Percentiles rank a stretch among this genome's conserved stretches.
These are phyloP conservation scores for Indicator indicator DNA, from an alignment of 2,113 vertebrate genomes.

Conservation along the genomic window DNA sequence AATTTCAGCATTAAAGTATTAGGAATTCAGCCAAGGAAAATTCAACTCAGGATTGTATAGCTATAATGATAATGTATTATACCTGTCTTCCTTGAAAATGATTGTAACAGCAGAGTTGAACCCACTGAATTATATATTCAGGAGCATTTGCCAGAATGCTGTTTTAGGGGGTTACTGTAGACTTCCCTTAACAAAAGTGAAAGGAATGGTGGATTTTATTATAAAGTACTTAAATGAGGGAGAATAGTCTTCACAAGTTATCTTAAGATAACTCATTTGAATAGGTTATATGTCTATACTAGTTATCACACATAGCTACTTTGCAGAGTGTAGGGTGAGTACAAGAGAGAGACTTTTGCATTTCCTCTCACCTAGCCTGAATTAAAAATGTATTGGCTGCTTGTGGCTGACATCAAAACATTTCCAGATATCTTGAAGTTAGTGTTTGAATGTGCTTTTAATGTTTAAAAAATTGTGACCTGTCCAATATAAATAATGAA, in stretches of 20 bases:
- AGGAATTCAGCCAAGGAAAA: slow-evolving; percentile 77
- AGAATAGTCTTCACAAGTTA: slow-evolving; percentile 54
- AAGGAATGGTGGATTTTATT: slow-evolving; percentile 50
- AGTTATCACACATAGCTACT: slow-evolving; percentile 66
- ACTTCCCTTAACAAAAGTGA: slow-evolving; percentile 68
- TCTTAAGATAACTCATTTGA: slow-evolving; percentile 65
- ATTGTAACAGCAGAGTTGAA: slow-evolving; percentile 72
- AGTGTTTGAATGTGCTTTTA: slow-evolving; percentile 48
- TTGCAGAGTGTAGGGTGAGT: slow-evolving; percentile 47
- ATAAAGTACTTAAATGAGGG: slow-evolving; percentile 56
- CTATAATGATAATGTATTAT: slow-evolving; percentile 74
- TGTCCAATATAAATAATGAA: slow-evolving; percentile 51
- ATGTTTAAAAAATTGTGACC: slow-evolving; percentile 39
- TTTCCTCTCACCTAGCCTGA: slow-evolving; percentile 54
- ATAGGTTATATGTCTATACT: slow-evolving; percentile 57
- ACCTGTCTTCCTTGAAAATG: slow-evolving; percentile 69
- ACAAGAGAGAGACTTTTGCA: slow-evolving; percentile 46
- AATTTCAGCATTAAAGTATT: slow-evolving; percentile 77
- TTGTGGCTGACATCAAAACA: slow-evolving; percentile 56
- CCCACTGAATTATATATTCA: slow-evolving; percentile 73
- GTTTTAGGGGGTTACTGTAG: slow-evolving; percentile 59
- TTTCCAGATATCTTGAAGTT: slow-evolving; percentile 42
- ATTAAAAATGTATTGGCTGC: slow-evolving; percentile 67
- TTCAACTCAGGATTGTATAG: slow-evolving; percentile 65
- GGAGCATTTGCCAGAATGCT: slow-evolving; percentile 63